Evolutionary conservation across 2,888 invertebrate species (phyloP).

Genomic region (Caenorhabditis drosophilae): DNA sequence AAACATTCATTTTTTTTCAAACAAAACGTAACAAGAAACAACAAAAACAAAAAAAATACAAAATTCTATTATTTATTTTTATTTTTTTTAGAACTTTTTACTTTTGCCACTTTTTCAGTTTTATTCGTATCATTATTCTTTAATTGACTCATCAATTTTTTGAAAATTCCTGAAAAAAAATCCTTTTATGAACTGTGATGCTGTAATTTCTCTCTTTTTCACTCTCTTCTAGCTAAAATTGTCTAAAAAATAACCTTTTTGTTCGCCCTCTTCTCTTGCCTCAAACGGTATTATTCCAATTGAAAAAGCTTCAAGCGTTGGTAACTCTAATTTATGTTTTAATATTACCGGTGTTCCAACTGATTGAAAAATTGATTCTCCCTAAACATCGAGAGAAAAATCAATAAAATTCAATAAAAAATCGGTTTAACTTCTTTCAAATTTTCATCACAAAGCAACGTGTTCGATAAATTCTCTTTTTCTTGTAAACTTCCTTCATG

Average conservation of each 20-base stretch:
- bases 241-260: not conserved
- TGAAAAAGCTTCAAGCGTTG: conserved; percentile 20
- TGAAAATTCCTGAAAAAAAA: conserved; percentile 5
- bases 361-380: conserved; percentile 11
- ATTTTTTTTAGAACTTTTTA: not conserved
- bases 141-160: conserved; percentile 9
- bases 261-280: conserved; percentile 12
- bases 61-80: not conserved
- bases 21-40: not conserved
- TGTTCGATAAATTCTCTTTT: not conserved
- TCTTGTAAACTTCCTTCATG: not conserved
- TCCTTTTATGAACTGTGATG: not conserved
- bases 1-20: no score
- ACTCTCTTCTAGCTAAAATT: no score
- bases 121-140: no score
- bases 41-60: not conserved
- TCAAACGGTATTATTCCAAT: conserved; percentile 40
- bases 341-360: conserved; percentile 20
- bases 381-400: conserved; percentile 1
- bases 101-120: no score
- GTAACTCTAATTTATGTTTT: not conserved
- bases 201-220: no score
- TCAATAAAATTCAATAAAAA: not conserved
- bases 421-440: not conserved
- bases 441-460: not conserved